Conservation (phyloP, 1,140 invertebrate species). For the Diorhabda sublineata region DNA sequence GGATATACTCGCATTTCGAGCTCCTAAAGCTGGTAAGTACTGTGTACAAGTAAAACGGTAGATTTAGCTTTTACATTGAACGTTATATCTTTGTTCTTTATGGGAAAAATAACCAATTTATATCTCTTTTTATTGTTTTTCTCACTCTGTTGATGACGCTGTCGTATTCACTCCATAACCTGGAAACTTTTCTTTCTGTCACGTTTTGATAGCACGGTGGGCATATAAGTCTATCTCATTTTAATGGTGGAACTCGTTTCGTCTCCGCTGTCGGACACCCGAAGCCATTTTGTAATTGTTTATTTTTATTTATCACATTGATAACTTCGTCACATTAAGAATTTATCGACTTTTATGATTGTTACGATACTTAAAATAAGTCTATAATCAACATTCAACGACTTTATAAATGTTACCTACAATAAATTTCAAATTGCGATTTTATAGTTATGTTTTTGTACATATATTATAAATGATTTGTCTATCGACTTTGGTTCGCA, state of each 20-base stretch:
- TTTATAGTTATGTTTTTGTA: too few species aligned
- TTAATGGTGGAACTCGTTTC: conserved; percentile 1
- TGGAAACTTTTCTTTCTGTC: conserved; percentile 5
- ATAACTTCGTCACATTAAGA: background rate
- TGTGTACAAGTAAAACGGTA: background rate
- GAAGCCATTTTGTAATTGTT: conserved; percentile 14
- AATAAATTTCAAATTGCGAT: too few species aligned
- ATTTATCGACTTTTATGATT: too few species aligned
- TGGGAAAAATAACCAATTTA: conserved; percentile 17
- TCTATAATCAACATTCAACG: too few species aligned
- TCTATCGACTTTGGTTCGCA: too few species aligned
- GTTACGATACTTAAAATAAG: too few species aligned
- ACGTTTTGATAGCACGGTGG: background rate
- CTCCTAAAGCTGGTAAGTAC: background rate
- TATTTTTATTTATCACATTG: conserved; percentile 3
- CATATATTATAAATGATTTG: too few species aligned
- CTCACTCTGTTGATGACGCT: conserved; percentile 13
- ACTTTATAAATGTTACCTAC: too few species aligned
- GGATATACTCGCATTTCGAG: conserved; percentile 6
- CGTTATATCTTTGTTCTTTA: conserved; percentile 18
- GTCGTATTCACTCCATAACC: conserved; percentile 8
- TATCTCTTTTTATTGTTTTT: conserved; percentile 14
- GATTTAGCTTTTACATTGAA: too few species aligned
- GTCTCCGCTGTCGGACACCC: conserved; percentile 1
- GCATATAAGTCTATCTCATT: conserved; percentile 6